phyloP scores from a whole-genome alignment of 2,797 vertebrate species.

The Knipowitschia caucasica region DNA sequence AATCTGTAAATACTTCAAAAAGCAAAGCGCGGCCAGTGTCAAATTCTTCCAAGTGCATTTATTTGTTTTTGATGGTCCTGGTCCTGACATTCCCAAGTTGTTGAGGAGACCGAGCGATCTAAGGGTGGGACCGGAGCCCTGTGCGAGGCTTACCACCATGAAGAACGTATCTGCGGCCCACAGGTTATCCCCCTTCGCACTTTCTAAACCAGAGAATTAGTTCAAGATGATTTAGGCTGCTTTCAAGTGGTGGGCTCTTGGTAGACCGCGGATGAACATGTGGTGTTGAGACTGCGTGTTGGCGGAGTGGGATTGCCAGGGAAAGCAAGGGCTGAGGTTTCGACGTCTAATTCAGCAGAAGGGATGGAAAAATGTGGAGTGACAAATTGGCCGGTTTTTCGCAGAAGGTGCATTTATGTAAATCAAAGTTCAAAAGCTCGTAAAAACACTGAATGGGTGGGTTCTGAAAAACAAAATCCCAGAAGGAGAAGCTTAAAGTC shows the following conservation, averaged over 20 bases:
- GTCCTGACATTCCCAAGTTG: conserved; percentile 11
- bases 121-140: conserved; percentile 30
- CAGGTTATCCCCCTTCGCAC: conserved; percentile 45
- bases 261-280: conserved; percentile 66
- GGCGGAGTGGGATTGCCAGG: conserved; percentile 7
- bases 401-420: conserved; percentile 12
- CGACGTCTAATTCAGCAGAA: conserved; percentile 34
- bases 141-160: conserved; percentile 37
- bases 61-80: conserved; percentile 26
- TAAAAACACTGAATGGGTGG: conserved; percentile 14
- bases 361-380: conserved; percentile 21
- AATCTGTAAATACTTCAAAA: conserved; percentile 15
- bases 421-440: conserved; percentile 16
- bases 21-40: neutral
- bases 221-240: conserved; percentile 65
- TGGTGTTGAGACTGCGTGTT: conserved; percentile 34
- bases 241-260: conserved; percentile 56
- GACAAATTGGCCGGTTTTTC: conserved; percentile 29
- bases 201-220: conserved; percentile 57
- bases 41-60: conserved; percentile 10
- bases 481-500: neutral
- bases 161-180: conserved; percentile 44
- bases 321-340: conserved; percentile 28
- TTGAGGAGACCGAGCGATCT: conserved; percentile 28
- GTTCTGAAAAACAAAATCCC: neutral